These are phyloP conservation scores for Eurois occulta DNA, from an alignment of 2,888 invertebrate species.

Conservation along the genomic window DNA sequence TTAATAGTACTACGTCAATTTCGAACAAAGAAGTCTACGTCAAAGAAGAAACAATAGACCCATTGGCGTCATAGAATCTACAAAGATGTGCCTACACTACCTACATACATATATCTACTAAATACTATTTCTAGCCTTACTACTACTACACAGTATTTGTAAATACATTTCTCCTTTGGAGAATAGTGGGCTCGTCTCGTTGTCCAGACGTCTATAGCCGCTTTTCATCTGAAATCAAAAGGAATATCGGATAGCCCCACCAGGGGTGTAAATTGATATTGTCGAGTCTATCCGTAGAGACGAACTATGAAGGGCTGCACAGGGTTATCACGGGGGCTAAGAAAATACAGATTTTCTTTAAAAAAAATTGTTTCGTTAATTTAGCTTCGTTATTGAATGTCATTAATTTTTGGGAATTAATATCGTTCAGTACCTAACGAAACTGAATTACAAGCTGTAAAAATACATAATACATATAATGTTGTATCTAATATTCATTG, in stretches of 20 bases:
- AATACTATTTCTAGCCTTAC: no score
- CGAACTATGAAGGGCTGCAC: not conserved
- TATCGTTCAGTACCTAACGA: not conserved
- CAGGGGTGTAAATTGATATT: slow-evolving; percentile 38
- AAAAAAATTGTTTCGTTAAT: not conserved
- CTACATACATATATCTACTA: no score
- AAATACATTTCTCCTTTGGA: slow-evolving; percentile 13
- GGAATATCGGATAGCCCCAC: slow-evolving; percentile 43
- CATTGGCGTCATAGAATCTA: not conserved
- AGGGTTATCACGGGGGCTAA: not conserved
- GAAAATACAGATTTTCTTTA: not conserved
- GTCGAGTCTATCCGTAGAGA: slow-evolving; percentile 12
- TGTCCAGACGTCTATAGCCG: not conserved
- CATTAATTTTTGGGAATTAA: not conserved
- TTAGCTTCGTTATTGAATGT: not conserved
- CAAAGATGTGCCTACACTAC: not conserved
- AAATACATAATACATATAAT: not conserved
- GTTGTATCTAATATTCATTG: not conserved
- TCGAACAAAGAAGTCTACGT: not conserved
- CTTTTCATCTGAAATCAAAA: slow-evolving; percentile 41
- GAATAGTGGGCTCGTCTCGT: not conserved
- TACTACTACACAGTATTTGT: not conserved
- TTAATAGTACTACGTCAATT: not conserved
- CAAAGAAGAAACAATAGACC: slow-evolving; percentile 5
- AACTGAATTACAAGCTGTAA: not conserved